Evolutionary conservation across 2,888 invertebrate genomes (phyloP), one percentile per base, ranked within the genome.

Genomic region (Folsomia manolachei): DNA sequence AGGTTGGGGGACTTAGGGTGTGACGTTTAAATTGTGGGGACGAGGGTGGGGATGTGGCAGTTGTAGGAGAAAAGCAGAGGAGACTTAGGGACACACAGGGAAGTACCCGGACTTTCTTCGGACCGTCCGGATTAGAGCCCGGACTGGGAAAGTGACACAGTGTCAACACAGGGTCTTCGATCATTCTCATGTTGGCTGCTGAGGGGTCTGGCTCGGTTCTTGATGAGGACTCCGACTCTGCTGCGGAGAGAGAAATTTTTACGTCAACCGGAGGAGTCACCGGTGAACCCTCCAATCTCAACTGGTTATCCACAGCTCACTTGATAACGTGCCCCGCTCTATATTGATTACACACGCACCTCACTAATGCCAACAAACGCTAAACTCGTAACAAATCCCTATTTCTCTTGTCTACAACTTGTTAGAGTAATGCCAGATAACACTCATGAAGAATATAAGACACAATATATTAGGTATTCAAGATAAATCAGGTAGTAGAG

Each of bases 111-210:
- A 78, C 75, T 72, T 80, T 81, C 78, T 81, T 81, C 75, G 78
- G 75, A 73, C 80, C 81, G 21, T 79, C 79, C 73, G 79, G 73
- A 76, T 81, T 80, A 80, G 79, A 77, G 71, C 81, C 81, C 79
- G 81, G 79, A 71, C 78, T 79, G 75, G 81, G 81, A 74, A 79
- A 81, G 77, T 79, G 81, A 79, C 81, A 81, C 73, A 81, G 76
- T 73, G 81, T 81, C 81, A 81, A 79, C 71, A 81, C 81, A 76
- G 81, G 81, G 77, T 81, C 81, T 80, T 81, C 81, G 77, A 81
- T 81, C 81, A 81, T 81, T 81, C 81, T 81, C 81, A 81, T 81
- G 73, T 79, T 80, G 66, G 53, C 25, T 79, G 79, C 76, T 69
- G 76, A 75, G 68, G 73, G 79, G 71, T 75, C 76, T 72, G 76